Evolutionary conservation across 2,797 vertebrate species (phyloP).

Genomic region (Pangasius larnaudii): DNA sequence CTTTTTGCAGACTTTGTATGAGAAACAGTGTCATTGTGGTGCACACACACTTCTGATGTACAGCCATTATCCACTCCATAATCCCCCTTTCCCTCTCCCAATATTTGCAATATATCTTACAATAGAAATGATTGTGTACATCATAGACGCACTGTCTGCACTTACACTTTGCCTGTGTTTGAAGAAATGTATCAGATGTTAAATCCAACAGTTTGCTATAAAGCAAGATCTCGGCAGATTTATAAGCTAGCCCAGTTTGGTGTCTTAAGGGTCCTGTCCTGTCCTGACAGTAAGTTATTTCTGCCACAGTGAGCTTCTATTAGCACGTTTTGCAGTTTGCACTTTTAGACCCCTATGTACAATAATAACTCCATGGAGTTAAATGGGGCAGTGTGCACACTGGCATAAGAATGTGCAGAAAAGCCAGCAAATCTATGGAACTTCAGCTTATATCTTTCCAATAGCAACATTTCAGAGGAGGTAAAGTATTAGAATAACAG

Average conservation of each 20-base stretch:
- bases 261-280: background rate
- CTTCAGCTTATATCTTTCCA: background rate
- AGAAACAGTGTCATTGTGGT: background rate
- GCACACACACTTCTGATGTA: background rate
- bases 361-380: background rate
- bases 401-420: background rate
- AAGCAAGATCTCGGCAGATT: background rate
- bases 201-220: background rate
- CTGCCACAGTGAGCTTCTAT: background rate
- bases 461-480: background rate
- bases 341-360: background rate
- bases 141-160: background rate
- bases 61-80: background rate
- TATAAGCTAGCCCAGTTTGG: background rate
- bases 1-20: background rate
- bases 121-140: background rate
- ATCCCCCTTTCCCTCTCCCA: background rate
- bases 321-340: background rate
- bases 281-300: background rate
- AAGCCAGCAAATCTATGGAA: background rate
- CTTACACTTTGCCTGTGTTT: background rate
- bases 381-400: background rate
- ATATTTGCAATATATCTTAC: background rate
- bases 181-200: background rate
- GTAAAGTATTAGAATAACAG: too few species aligned